Conservation (phyloP, 2,113 vertebrate species). For the Pontoporia blainvillei region DNA sequence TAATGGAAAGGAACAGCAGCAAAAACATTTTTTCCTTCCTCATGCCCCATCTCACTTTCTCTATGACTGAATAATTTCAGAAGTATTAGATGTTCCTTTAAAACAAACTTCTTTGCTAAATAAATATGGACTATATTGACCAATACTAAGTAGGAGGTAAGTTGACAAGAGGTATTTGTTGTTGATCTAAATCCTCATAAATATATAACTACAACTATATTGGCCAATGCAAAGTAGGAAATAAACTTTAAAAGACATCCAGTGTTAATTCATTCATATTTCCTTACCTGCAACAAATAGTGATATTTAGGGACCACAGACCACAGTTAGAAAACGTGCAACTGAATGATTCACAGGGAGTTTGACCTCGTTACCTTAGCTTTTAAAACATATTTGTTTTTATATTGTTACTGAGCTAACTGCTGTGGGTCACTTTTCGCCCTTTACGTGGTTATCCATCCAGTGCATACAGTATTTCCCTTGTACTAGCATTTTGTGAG, state of each 20-base stretch:
- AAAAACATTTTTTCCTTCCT: not conserved
- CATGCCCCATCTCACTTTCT: not conserved
- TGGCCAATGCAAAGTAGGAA: not conserved
- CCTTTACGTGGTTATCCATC: not conserved
- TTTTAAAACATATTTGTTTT: not conserved
- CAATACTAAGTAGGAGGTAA: not conserved
- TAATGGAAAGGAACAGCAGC: not conserved
- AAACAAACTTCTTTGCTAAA: not conserved
- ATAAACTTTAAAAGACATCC: not conserved
- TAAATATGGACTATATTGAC: not conserved
- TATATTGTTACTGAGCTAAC: not conserved
- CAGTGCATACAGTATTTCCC: not conserved
- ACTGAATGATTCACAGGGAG: not conserved
- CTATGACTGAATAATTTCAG: not conserved
- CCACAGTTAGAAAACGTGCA: not conserved
- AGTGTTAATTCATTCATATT: not conserved
- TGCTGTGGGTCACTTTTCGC: not conserved
- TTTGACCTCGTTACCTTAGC: not conserved
- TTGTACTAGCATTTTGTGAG: not conserved
- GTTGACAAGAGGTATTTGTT: not conserved
- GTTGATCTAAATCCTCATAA: not conserved
- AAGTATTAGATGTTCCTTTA: not conserved
- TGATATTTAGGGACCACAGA: not conserved
- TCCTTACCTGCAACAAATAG: not conserved
- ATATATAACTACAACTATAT: not conserved